Base-by-base conservation (phyloP, 1,140 invertebrate genomes). In the Drosophila truncata region DNA sequence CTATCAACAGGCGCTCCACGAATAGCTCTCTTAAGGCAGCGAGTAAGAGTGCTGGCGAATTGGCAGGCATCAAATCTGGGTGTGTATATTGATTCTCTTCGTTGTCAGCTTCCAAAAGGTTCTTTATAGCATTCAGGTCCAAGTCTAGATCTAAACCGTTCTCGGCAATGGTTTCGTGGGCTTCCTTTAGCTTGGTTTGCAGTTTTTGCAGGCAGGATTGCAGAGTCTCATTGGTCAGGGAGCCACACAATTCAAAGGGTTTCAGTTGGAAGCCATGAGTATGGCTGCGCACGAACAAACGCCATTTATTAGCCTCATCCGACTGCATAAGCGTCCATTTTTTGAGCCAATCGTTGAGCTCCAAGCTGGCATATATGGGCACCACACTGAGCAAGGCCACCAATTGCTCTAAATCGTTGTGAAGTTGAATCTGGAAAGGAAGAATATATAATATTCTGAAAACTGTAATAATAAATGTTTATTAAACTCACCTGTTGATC, bases 401-500 rank as follows among this genome's bases (percentile, higher is more conserved):
- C 31, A 88, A 9, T 52, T 84, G 35, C 46, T 71, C 46, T 9
- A 62, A 29, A 10, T 75, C 58, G 16, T 44, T 64, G 33, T 78
- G 66, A 0, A 90, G 20, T 8, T 62, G 18, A 9, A 79, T 62
- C 76, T 72, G 16, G 1, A 4, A 10, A 37, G 3, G 0, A 39
- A 18, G 11, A 13, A 46, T 46, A 20, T 23, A 14, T 13, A 44
- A 23, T 10, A 44, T 11, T 13, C 18, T 13, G 11, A 44, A 10
- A 20, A 44, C 18, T 20, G 6, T 6, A 6, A 20, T 20, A 20
- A 6, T 23, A 20, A 13, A 6, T 20, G 11, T 0, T 13, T 20
- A 20, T 23, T 44, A 2, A 42, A 5, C 11, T 82, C 31, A 91
- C 90, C 80, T 92, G 87, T 16, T 91, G 69, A n/a, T 80, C 74